Conservation (phyloP, 2,113 vertebrate species). For the Tachysurus vachellii region DNA sequence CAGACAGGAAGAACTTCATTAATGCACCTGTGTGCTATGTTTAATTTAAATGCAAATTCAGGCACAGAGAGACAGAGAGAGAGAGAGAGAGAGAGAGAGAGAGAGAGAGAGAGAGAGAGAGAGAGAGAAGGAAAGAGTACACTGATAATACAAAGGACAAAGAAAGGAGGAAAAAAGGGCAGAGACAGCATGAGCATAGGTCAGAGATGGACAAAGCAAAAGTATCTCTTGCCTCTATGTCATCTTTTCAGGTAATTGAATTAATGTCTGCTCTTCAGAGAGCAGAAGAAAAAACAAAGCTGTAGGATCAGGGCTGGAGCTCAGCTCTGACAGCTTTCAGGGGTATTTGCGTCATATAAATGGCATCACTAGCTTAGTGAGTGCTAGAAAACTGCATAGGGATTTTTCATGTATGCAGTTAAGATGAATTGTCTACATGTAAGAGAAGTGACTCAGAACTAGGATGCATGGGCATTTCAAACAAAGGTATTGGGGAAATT, state of each 20-base stretch:
- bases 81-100: conserved; percentile 15
- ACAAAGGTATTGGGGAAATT: not conserved
- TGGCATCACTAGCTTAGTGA: not conserved
- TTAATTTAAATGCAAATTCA: conserved; percentile 35
- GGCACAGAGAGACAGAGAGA: not conserved
- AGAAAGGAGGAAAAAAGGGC: not conserved
- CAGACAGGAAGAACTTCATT: conserved; percentile 28
- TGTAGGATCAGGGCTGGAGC: not conserved
- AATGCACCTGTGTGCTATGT: conserved; percentile 19
- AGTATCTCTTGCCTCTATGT: not conserved
- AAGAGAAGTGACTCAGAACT: not conserved
- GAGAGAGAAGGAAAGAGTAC: not conserved
- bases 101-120: conserved; percentile 14
- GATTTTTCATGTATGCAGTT: conserved; percentile 6
- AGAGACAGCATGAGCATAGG: not conserved
- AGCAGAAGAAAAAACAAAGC: not conserved
- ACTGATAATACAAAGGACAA: conserved; percentile 11
- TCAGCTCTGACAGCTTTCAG: not conserved
- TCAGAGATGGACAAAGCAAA: conserved; percentile 11
- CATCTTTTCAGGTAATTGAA: conserved; percentile 2
- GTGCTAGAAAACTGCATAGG: not conserved
- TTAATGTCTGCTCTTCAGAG: not conserved
- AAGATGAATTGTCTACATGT: not conserved
- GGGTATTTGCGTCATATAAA: not conserved
- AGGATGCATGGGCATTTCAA: not conserved